Conservation (phyloP, 1,140 invertebrate genomes). For the Rhyacophila brunnea region DNA sequence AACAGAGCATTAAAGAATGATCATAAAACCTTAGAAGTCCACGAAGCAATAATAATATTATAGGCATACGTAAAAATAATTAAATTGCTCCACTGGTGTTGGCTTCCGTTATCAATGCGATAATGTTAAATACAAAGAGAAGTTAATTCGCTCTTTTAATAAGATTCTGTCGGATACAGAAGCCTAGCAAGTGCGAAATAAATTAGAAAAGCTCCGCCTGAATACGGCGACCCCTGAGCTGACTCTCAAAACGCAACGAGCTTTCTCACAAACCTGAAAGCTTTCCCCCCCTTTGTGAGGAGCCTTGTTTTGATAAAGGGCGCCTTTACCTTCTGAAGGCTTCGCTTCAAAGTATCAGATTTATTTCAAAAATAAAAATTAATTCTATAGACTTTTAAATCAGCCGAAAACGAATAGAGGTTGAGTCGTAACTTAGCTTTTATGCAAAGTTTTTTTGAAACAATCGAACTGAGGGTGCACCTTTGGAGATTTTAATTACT, state of each 20-base stretch:
- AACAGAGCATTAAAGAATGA: too few relatives aligned
- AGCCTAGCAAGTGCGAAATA: constrained; percentile 27
- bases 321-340: constrained; percentile 1
- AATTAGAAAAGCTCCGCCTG: constrained; percentile 22
- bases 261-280: constrained; percentile 5
- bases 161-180: constrained; percentile 28
- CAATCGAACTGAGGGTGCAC: too few relatives aligned
- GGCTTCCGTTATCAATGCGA: constrained; percentile 10
- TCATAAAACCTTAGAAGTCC: neutral
- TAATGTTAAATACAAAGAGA: constrained; percentile 19
- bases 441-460: neutral
- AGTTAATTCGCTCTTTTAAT: constrained; percentile 27
- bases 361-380: constrained; percentile 23
- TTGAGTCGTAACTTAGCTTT: neutral
- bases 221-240: constrained; percentile 5
- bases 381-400: constrained; percentile 11
- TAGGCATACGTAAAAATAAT: constrained; percentile 2
- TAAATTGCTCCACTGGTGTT: constrained; percentile 1
- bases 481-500: too few relatives aligned
- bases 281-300: constrained; percentile 5
- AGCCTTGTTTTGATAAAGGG: constrained; percentile 4
- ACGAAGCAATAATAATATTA: neutral
- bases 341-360: constrained; percentile 29
- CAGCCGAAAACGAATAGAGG: neutral
- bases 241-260: constrained; percentile 15